A percentile compares a stretch with the other conserved stretches of the same genome.
phyloP scores from a whole-genome alignment of 2,888 invertebrate genomes.

The Synergus laeviventris region DNA sequence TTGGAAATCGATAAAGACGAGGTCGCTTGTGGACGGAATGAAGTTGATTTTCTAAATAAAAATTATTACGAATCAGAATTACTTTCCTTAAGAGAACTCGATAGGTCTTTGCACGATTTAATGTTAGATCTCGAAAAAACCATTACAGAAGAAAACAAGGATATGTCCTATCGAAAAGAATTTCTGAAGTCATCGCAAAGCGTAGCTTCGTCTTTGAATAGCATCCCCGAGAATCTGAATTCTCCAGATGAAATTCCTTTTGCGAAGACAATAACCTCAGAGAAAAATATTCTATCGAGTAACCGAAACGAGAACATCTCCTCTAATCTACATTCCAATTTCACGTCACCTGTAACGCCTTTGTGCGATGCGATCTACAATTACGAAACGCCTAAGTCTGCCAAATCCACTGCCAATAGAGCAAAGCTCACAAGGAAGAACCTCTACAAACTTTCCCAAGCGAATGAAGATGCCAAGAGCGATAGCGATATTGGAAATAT shows the following conservation, averaged over 20 bases:
- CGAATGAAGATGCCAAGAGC: slow-evolving; percentile 44
- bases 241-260: slow-evolving; percentile 8
- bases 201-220: slow-evolving; percentile 57
- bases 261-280: slow-evolving; percentile 17
- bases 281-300: slow-evolving; percentile 49
- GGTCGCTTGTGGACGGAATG: slow-evolving; percentile 44
- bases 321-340: slow-evolving; percentile 53
- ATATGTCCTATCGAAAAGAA: slow-evolving; percentile 17
- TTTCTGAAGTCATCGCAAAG: slow-evolving; percentile 52
- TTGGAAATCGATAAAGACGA: slow-evolving; percentile 38
- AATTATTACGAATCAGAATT: slow-evolving; percentile 57
- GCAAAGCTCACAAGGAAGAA: slow-evolving; percentile 41
- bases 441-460: slow-evolving; percentile 39
- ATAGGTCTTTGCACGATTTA: slow-evolving; percentile 61
- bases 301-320: slow-evolving; percentile 56
- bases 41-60: slow-evolving; percentile 58
- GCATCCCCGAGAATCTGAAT: slow-evolving; percentile 52
- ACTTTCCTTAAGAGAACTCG: slow-evolving; percentile 61
- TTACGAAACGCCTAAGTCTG: slow-evolving; percentile 54
- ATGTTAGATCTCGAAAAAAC: slow-evolving; percentile 59
- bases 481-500: slow-evolving; percentile 52
- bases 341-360: slow-evolving; percentile 29
- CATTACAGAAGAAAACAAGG: slow-evolving; percentile 1
- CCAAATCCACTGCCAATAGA: slow-evolving; percentile 42
- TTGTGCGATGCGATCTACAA: slow-evolving; percentile 28